These are phyloP conservation scores for Semotilus atromaculatus DNA, from an alignment of 2,797 vertebrate genomes.

Conservation along the genomic window DNA sequence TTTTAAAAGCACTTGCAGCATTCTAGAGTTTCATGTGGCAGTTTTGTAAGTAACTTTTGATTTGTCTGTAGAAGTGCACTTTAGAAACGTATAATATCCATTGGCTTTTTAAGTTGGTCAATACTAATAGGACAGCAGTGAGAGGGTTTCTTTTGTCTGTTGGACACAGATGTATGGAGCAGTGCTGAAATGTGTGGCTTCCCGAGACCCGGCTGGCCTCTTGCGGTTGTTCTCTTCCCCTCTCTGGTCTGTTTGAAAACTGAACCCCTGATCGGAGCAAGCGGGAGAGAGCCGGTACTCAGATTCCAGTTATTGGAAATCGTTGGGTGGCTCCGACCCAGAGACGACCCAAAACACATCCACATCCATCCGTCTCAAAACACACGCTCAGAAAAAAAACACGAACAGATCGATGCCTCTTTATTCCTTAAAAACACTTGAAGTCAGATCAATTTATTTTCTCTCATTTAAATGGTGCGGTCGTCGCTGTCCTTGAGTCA, in stretches of 20 bases:
- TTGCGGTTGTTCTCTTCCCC: slow-evolving; percentile 31
- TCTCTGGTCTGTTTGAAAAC: slow-evolving; percentile 48
- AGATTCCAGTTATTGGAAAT: slow-evolving; percentile 58
- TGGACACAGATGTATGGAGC: slow-evolving; percentile 39
- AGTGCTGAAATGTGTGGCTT: slow-evolving; percentile 35
- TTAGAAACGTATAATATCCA: slow-evolving; percentile 1
- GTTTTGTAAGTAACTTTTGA: slow-evolving; percentile 2
- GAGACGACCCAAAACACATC: slow-evolving; percentile 52
- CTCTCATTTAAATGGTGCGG: slow-evolving; percentile 31
- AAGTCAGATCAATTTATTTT: slow-evolving; percentile 42
- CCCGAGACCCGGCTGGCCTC: slow-evolving; percentile 37
- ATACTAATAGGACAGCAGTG: slow-evolving; percentile 18
- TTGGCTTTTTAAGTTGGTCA: slow-evolving; percentile 1
- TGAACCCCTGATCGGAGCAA: slow-evolving; percentile 38
- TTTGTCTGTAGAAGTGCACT: background rate
- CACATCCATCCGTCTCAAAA: slow-evolving; percentile 38
- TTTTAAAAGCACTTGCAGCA: slow-evolving; percentile 16
- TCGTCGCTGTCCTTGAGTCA: slow-evolving; percentile 54
- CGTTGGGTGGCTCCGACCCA: slow-evolving; percentile 48
- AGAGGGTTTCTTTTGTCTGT: slow-evolving; percentile 6
- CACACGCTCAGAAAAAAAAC: slow-evolving; percentile 34
- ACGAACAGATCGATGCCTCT: slow-evolving; percentile 47
- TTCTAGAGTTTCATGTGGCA: slow-evolving; percentile 5
- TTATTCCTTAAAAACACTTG: slow-evolving; percentile 52
- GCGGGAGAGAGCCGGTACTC: slow-evolving; percentile 33